phyloP scores from a whole-genome alignment of 2,888 invertebrate genomes.

The Idaea biselata region DNA sequence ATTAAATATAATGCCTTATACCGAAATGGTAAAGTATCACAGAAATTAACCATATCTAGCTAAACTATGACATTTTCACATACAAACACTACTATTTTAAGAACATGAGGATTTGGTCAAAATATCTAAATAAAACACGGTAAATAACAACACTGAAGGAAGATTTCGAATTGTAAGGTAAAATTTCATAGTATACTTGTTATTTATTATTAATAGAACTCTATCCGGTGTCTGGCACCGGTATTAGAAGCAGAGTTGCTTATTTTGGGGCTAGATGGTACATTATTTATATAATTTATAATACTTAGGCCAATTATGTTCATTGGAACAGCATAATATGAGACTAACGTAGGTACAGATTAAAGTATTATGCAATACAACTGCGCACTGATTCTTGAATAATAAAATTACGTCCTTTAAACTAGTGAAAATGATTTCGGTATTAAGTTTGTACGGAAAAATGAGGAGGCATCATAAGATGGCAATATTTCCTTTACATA shows the following conservation, averaged over 20 bases:
- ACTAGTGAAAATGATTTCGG: too few relatives aligned
- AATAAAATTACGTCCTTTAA: too few relatives aligned
- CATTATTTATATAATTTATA: slow-evolving; percentile 1
- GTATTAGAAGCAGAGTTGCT: background rate
- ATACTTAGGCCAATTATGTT: background rate
- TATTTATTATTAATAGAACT: background rate
- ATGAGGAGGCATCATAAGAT: too few relatives aligned
- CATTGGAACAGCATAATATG: background rate
- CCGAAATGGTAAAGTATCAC: slow-evolving; percentile 78
- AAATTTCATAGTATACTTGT: background rate
- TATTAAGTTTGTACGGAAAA: too few relatives aligned
- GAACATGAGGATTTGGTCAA: slow-evolving; percentile 64
- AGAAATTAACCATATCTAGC: slow-evolving; percentile 79
- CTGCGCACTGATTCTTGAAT: too few relatives aligned
- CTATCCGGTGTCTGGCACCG: background rate
- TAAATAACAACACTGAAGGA: slow-evolving; percentile 13
- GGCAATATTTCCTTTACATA: too few relatives aligned
- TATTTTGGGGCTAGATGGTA: background rate
- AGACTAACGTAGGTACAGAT: background rate
- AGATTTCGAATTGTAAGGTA: slow-evolving; percentile 1
- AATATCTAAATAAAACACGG: slow-evolving; percentile 20
- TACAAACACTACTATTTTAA: slow-evolving; percentile 50
- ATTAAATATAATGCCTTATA: slow-evolving; percentile 70
- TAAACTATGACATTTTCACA: slow-evolving; percentile 70
- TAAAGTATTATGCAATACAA: background rate